Conservation (phyloP, 1,140 invertebrate genomes). For the Zophobas atratus region DNA sequence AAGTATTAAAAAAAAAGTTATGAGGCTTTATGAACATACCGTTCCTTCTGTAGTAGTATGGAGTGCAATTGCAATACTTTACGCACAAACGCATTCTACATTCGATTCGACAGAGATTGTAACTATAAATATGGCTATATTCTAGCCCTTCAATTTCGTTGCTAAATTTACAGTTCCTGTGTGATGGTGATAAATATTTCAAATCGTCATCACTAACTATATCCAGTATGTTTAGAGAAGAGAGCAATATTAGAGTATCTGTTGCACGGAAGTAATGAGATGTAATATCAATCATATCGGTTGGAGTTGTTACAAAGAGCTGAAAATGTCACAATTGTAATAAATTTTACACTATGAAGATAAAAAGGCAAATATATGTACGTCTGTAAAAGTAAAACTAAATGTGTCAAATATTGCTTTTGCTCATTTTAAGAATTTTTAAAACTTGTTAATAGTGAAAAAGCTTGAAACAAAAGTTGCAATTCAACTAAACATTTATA, state of each 20-base stretch:
- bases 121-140: slow-evolving; percentile 75
- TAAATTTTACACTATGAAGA: too few species aligned
- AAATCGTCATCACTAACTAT: slow-evolving; percentile 6
- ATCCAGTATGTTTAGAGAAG: slow-evolving; percentile 2
- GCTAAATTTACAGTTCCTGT: slow-evolving; percentile 55
- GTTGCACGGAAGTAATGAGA: not conserved
- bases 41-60: slow-evolving; percentile 73
- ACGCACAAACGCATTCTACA: slow-evolving; percentile 74
- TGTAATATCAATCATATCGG: slow-evolving; percentile 31
- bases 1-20: slow-evolving; percentile 63
- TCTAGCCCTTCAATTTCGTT: slow-evolving; percentile 65
- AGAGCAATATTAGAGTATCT: not conserved
- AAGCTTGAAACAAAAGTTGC: too few species aligned
- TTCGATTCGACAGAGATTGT: slow-evolving; percentile 75
- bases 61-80: slow-evolving; percentile 74
- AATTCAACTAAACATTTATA: too few species aligned
- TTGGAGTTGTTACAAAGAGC: not conserved
- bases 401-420: too few species aligned
- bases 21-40: slow-evolving; percentile 57
- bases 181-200: slow-evolving; percentile 11
- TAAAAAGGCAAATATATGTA: too few species aligned
- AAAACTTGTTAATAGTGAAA: too few species aligned
- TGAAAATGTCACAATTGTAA: not conserved
- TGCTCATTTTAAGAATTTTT: too few species aligned
- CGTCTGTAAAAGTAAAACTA: too few species aligned